Conservation (phyloP, 1,140 invertebrate genomes). For the Euwallacea similis region DNA sequence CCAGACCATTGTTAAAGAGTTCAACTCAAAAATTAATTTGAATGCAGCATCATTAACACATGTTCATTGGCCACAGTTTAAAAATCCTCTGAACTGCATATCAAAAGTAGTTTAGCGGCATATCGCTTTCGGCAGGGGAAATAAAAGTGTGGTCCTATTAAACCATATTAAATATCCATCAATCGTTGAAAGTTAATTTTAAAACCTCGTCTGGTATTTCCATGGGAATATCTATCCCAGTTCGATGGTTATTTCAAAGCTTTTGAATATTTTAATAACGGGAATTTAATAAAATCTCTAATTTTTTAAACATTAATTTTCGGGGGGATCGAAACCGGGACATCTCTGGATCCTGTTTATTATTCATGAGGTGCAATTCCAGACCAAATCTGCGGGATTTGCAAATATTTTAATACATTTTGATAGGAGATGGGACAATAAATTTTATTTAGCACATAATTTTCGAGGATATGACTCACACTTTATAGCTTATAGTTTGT, state of each 20-base stretch:
- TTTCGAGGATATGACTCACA: neutral
- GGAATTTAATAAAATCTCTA: constrained; percentile 17
- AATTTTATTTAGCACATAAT: neutral
- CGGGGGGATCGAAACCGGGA: neutral
- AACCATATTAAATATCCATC: constrained; percentile 9
- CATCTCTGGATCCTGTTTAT: neutral
- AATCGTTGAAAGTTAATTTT: constrained; percentile 15
- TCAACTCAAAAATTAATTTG: no score
- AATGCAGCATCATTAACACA: no score
- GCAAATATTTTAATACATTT: no score
- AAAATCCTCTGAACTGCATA: neutral
- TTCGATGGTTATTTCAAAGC: constrained; percentile 11
- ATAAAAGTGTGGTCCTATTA: constrained; percentile 1
- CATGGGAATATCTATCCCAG: neutral
- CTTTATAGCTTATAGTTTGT: neutral
- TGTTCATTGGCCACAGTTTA: neutral
- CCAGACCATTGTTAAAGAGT: no score
- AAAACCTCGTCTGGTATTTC: constrained; percentile 4
- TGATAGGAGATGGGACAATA: no score
- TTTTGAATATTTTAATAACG: constrained; percentile 18
- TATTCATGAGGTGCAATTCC: constrained; percentile 6
- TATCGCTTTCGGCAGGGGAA: neutral
- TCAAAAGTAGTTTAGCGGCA: neutral
- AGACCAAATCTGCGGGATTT: neutral
- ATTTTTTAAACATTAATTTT: constrained; percentile 17